A percentile compares a stretch with the other conserved stretches of the same genome.
Evolutionary conservation across 2,888 invertebrate species (phyloP).

Genomic region (Copidosoma aretas): DNA sequence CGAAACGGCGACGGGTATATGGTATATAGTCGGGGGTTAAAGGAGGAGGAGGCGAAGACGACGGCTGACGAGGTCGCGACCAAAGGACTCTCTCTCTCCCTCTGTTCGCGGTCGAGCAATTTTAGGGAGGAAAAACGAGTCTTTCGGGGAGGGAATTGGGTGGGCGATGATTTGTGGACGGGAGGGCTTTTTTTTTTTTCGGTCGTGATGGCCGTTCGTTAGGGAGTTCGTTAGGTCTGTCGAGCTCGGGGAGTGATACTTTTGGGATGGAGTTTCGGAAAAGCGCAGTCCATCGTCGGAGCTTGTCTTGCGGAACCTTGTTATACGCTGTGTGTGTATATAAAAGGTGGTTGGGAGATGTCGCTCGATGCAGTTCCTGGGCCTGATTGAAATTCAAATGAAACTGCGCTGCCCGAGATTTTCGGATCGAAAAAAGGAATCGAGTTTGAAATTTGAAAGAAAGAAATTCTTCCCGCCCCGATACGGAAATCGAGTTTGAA

Average conservation of each 20-base stretch:
- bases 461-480: neutral
- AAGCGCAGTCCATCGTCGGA: too few relatives aligned
- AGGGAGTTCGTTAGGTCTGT: too few relatives aligned
- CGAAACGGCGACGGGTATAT: constrained; percentile 37
- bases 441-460: neutral
- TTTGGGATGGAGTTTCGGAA: too few relatives aligned
- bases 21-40: neutral
- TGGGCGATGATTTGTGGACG: too few relatives aligned
- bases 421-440: neutral
- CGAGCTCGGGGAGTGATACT: too few relatives aligned
- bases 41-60: constrained; percentile 6
- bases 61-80: constrained; percentile 17
- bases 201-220: too few relatives aligned
- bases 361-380: too few relatives aligned
- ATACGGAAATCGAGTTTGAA: neutral
- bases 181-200: too few relatives aligned
- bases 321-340: too few relatives aligned
- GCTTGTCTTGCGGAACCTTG: too few relatives aligned
- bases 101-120: constrained; percentile 4
- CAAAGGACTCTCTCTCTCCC: too few relatives aligned
- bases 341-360: too few relatives aligned
- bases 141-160: neutral
- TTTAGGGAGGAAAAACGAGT: neutral
- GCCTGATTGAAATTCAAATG: constrained; percentile 36
- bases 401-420: constrained; percentile 3